phyloP scores from a whole-genome alignment of 2,113 vertebrate species.

The Pheucticus melanocephalus region DNA sequence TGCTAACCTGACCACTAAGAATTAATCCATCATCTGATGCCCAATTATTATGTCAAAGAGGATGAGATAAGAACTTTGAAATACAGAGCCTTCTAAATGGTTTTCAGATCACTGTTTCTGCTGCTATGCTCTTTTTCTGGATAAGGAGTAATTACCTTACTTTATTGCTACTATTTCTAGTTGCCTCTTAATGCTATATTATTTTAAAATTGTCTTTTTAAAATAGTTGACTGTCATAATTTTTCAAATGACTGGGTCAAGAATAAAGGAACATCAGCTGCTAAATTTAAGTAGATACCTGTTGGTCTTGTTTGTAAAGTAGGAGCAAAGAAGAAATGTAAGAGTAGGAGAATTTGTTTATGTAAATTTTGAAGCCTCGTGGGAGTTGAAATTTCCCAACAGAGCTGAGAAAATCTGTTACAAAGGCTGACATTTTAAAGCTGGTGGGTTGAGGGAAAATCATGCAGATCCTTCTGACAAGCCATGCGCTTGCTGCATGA shows the following conservation, averaged over 20 bases:
- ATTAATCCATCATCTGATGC: neutral
- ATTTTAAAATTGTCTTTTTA: neutral
- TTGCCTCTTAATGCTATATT: neutral
- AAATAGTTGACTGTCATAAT: neutral
- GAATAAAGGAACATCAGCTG: neutral
- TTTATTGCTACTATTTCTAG: neutral
- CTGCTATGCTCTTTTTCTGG: neutral
- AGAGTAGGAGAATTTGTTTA: conserved; percentile 38
- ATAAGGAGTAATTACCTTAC: neutral
- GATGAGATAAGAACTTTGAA: neutral
- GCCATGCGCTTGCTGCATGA: neutral
- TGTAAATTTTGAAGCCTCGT: neutral
- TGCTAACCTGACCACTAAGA: neutral
- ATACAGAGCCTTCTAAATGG: neutral
- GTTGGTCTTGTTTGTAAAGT: neutral
- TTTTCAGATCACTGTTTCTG: neutral
- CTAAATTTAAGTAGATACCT: neutral
- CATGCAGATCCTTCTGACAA: conserved; percentile 7
- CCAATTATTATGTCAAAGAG: neutral
- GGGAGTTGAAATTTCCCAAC: conserved; percentile 56
- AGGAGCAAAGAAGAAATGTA: conserved; percentile 3
- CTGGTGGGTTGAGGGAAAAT: conserved; percentile 3
- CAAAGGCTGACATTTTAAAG: conserved; percentile 43
- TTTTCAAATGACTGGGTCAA: neutral
- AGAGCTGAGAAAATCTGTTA: conserved; percentile 42